Evolutionary conservation across 2,113 vertebrate species (phyloP).

Genomic region (Poicephalus gulielmi): DNA sequence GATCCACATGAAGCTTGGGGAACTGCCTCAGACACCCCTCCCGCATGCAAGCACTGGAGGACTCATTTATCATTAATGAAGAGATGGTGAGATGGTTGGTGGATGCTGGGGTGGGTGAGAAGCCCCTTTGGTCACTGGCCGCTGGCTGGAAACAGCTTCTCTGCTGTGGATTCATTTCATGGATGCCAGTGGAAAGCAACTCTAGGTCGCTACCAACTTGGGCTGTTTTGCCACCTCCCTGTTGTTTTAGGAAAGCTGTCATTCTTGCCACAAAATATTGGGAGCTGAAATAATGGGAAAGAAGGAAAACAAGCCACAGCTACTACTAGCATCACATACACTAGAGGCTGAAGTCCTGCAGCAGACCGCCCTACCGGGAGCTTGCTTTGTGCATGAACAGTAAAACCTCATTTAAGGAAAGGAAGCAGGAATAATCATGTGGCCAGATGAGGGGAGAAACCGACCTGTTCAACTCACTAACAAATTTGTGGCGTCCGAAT

Average conservation of each 20-base stretch:
- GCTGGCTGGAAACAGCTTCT: slow-evolving; percentile 43
- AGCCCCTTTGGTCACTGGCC: accelerated
- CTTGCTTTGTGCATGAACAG: not conserved
- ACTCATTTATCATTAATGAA: not conserved
- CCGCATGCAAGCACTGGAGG: not conserved
- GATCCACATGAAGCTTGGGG: not conserved
- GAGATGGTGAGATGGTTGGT: accelerated
- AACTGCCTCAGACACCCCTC: not conserved
- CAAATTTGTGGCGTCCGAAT: not conserved
- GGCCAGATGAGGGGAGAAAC: not conserved
- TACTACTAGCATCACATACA: not conserved
- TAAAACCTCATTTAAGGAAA: not conserved
- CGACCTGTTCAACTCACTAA: not conserved
- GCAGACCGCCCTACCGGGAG: not conserved
- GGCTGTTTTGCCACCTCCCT: not conserved
- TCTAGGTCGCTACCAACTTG: not conserved
- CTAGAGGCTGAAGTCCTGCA: not conserved
- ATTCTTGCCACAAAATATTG: not conserved
- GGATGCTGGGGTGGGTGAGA: not conserved
- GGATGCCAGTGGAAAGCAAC: slow-evolving; percentile 5
- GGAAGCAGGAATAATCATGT: not conserved
- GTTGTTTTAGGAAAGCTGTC: not conserved
- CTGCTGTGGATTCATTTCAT: slow-evolving; percentile 34
- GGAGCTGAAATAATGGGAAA: not conserved
- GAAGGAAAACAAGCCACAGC: not conserved